These are phyloP conservation scores for Polypterus bichir DNA, from an alignment of 2,113 vertebrate species.

Conservation along the genomic window DNA sequence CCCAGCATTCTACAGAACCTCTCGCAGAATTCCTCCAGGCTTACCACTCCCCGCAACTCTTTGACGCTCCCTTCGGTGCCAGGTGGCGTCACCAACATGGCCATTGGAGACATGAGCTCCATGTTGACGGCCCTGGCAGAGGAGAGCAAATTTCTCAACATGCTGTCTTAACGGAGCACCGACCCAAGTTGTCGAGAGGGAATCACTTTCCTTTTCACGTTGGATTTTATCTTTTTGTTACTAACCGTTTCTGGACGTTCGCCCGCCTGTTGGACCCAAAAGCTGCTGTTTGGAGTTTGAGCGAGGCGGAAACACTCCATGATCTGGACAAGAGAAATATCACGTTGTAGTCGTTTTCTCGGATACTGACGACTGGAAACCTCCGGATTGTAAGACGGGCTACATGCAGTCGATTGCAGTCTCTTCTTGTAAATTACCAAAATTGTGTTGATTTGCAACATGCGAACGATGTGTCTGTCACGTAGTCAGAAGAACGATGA, in stretches of 20 bases:
- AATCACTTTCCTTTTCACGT: not conserved
- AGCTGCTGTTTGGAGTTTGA: no score
- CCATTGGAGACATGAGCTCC: constrained; percentile 96
- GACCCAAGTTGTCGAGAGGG: not conserved
- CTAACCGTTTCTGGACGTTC: not conserved
- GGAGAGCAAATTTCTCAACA: constrained; percentile 91
- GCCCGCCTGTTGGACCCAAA: not conserved
- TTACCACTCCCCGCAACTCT: constrained; percentile 90
- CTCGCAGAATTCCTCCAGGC: constrained; percentile 90
- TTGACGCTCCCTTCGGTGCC: constrained; percentile 81
- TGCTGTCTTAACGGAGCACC: constrained; percentile 68
- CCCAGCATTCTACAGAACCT: constrained; percentile 86
- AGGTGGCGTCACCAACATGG: constrained; percentile 89
- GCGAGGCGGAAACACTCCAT: no score
- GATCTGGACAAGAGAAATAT: no score
- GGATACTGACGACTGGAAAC: no score
- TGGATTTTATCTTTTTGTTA: constrained; percentile 19
- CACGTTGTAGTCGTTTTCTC: no score
- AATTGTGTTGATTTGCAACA: no score
- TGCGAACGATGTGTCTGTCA: no score
- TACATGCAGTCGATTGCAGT: no score
- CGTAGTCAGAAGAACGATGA: no score
- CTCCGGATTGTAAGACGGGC: no score
- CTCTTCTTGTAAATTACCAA: no score
- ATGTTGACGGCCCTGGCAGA: constrained; percentile 93